These are phyloP conservation scores for Piscicola geometra DNA, from an alignment of 2,888 invertebrate species.

Conservation along the genomic window DNA sequence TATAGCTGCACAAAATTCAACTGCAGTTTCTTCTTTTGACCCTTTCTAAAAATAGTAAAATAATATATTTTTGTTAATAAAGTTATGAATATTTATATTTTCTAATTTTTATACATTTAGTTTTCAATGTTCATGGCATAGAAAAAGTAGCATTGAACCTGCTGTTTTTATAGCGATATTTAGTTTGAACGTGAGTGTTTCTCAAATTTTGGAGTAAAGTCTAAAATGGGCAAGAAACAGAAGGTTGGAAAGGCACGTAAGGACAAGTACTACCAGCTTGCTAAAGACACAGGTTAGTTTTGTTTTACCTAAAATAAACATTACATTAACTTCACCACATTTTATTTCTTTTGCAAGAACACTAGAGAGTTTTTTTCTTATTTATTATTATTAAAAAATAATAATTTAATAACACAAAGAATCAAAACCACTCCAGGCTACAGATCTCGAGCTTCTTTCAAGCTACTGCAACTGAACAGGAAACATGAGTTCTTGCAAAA, in stretches of 20 bases:
- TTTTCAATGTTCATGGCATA: no score
- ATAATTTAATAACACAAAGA: slow-evolving; percentile 24
- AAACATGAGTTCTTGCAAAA: slow-evolving; percentile 94
- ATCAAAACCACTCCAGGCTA: slow-evolving; percentile 80
- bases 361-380: not conserved
- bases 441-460: slow-evolving; percentile 97
- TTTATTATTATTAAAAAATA: slow-evolving; percentile 28
- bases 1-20: no score
- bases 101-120: no score
- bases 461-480: slow-evolving; percentile 91
- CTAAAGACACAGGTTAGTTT: slow-evolving; percentile 86
- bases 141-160: not conserved
- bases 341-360: slow-evolving; percentile 1
- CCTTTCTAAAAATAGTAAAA: no score
- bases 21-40: no score
- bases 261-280: slow-evolving; percentile 96
- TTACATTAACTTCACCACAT: not conserved
- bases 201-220: not conserved
- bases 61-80: no score
- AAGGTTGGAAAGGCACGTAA: slow-evolving; percentile 96
- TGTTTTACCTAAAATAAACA: not conserved
- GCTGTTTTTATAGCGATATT: not conserved
- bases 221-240: slow-evolving; percentile 62
- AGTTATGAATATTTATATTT: no score
- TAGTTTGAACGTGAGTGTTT: not conserved